Evolutionary conservation across 2,113 vertebrate species (phyloP), one percentile per base, ranked within the genome.

Genomic region (Aptenodytes patagonicus): DNA sequence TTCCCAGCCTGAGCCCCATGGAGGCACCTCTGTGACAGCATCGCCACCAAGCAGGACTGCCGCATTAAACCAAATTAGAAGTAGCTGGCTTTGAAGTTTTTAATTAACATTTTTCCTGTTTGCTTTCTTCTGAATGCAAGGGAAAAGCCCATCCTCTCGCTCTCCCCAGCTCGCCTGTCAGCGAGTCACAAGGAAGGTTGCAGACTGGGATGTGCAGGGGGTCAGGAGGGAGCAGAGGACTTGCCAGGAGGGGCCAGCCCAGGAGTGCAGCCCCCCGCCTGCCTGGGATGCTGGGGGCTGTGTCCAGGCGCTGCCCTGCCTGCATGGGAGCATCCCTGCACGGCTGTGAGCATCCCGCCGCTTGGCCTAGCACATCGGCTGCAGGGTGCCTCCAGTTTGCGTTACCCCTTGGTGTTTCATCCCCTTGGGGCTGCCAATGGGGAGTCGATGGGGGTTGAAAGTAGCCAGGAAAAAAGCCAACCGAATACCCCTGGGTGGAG

Each of bases 11-110:
- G 3, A 65, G 49, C 75, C 57, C 44, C 62, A 29, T 0, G 3
- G 34, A 36, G 82, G 22, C 42, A 62, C 38, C 47, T 58, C 64
- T 42, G 80, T 76, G 91, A 54, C 84, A 89, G 77, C 68, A 28
- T 10, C 1, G 0, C 31, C 0, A 0, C 49, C 2, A 5, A 58
- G 40, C 64, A 78, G 69, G 32, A 13, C 65, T 75, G 77, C 77
- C 0, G 0, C 7, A 5, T 71, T 71, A 78, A 82, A 34, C 55
- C 61, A 60, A 75, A 94, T 91, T 42, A 70, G 65, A 87, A 79
- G 7, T 62, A 82, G 71, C 61, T 94, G 90, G 52, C 90, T 95
- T 95, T 95, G 92, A 95, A 90, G 87, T 51, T 91, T 84, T 90
- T 89, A 91, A 96, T 94, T 91, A 89, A 84, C 70, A 89, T 82